Evolutionary conservation across 2,888 invertebrate species (phyloP).

Genomic region (Hofmannophila pseudospretella): DNA sequence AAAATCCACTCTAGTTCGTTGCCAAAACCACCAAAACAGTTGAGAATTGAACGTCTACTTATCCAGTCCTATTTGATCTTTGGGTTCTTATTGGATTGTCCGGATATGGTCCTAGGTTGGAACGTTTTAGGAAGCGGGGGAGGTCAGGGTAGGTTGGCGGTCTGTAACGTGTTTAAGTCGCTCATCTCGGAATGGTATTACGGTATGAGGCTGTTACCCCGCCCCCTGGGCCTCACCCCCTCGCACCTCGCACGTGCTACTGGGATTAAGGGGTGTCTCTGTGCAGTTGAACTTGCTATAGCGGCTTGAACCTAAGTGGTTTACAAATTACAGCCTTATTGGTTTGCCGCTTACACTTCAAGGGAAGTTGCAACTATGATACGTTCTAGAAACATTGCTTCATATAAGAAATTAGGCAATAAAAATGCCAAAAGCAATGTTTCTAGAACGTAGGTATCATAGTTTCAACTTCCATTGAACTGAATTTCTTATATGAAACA

Average conservation of each 20-base stretch:
- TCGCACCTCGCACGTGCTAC: slow-evolving; percentile 48
- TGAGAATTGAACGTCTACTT: slow-evolving; percentile 50
- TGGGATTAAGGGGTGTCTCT: slow-evolving; percentile 58
- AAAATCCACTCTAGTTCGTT: slow-evolving; percentile 61
- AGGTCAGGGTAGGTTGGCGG: slow-evolving; percentile 44
- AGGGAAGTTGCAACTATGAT: too few species aligned
- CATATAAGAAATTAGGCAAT: too few species aligned
- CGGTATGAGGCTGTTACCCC: slow-evolving; percentile 49
- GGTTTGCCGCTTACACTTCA: too few species aligned
- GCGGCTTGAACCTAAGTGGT: neutral
- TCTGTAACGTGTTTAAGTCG: slow-evolving; percentile 70
- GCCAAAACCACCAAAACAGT: slow-evolving; percentile 64
- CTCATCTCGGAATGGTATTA: slow-evolving; percentile 76
- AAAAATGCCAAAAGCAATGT: too few species aligned
- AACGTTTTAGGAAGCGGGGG: slow-evolving; percentile 16
- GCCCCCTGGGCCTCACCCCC: slow-evolving; percentile 30
- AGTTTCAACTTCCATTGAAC: too few species aligned
- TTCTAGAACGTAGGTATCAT: too few species aligned
- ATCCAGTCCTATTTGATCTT: slow-evolving; percentile 41
- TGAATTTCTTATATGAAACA: too few species aligned
- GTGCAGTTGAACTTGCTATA: neutral
- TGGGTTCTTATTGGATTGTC: slow-evolving; percentile 28
- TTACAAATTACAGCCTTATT: too few species aligned
- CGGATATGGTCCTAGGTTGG: slow-evolving; percentile 18
- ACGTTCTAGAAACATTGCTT: too few species aligned